These are phyloP conservation scores for Eurytoma adleriae DNA, from an alignment of 2,888 invertebrate genomes.

Conservation along the genomic window DNA sequence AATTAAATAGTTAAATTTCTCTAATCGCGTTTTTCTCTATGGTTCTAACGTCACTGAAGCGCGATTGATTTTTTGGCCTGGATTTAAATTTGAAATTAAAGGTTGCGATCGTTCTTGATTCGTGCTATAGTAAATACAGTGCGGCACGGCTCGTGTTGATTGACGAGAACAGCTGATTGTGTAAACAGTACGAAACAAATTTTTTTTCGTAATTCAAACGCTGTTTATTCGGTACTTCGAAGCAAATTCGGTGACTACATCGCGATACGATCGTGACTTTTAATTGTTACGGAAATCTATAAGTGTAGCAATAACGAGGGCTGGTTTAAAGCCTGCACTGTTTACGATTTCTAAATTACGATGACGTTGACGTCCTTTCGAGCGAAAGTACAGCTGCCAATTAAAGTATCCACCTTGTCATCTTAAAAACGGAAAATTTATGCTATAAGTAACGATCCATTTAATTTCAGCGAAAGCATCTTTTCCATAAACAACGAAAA, in stretches of 20 bases:
- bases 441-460: no score
- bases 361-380: background rate
- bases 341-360: constrained; percentile 6
- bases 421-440: background rate
- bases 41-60: no score
- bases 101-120: no score
- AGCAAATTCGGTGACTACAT: constrained; percentile 3
- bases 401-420: background rate
- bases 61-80: no score
- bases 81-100: no score
- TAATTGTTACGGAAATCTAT: constrained; percentile 6
- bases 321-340: background rate
- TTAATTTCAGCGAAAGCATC: no score
- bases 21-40: no score
- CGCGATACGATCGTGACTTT: constrained; percentile 18
- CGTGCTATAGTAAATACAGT: no score
- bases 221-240: no score
- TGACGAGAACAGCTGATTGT: no score
- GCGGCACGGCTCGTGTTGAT: no score
- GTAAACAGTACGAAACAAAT: background rate
- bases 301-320: background rate
- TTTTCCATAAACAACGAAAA: background rate
- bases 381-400: background rate
- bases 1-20: no score
- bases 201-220: background rate